Percentiles rank a stretch among this genome's conserved stretches.
phyloP scores from a whole-genome alignment of 2,888 invertebrate genomes.

The Agonopterix subpropinquella region DNA sequence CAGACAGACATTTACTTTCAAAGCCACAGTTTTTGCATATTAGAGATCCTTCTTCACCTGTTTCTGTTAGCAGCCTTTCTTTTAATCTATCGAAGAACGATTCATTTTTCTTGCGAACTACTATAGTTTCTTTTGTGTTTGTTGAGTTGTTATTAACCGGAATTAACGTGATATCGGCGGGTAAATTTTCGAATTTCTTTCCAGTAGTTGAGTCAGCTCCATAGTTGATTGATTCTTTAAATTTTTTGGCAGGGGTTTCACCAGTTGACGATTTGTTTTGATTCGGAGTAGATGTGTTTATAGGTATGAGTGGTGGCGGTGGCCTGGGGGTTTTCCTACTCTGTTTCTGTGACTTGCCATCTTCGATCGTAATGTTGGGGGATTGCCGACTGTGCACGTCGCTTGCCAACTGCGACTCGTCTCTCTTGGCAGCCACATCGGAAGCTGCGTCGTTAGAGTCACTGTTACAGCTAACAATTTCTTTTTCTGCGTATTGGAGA shows the following conservation, averaged over 20 bases:
- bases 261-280: constrained; percentile 50
- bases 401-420: constrained; percentile 31
- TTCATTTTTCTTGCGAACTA: constrained; percentile 77
- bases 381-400: constrained; percentile 33
- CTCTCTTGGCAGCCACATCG: constrained; percentile 33
- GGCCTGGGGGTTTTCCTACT: constrained; percentile 73
- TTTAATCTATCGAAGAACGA: constrained; percentile 90
- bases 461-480: constrained; percentile 56
- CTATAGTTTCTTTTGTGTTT: constrained; percentile 39
- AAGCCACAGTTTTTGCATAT: constrained; percentile 83
- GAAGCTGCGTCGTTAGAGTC: constrained; percentile 57
- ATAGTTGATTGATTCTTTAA: constrained; percentile 40
- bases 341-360: constrained; percentile 42
- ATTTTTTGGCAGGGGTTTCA: constrained; percentile 61
- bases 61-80: constrained; percentile 80
- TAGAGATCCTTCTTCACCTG: constrained; percentile 79
- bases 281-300: constrained; percentile 68
- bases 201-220: constrained; percentile 12
- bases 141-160: constrained; percentile 32
- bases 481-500: constrained; percentile 51
- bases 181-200: constrained; percentile 33
- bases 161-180: constrained; percentile 43
- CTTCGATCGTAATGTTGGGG: constrained; percentile 35
- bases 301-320: constrained; percentile 85
- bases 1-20: constrained; percentile 87